These are phyloP conservation scores for Coregonus suidteri DNA, from an alignment of 2,797 vertebrate species.

Conservation along the genomic window DNA sequence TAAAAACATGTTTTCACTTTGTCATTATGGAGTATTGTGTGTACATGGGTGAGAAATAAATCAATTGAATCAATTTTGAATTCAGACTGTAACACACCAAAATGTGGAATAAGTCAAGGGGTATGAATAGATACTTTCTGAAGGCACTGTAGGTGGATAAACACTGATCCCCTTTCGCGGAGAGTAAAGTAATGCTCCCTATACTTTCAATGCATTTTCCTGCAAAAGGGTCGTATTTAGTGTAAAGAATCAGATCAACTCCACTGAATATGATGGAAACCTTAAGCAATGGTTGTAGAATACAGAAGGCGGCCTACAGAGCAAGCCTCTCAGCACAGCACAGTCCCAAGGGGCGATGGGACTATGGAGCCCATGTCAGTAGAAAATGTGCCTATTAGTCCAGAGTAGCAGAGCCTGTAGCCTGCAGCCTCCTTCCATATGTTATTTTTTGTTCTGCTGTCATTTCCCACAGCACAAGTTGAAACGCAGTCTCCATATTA, in stretches of 20 bases:
- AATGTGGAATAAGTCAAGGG: no score
- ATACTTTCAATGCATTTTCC: no score
- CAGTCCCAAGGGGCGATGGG: not conserved
- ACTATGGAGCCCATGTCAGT: not conserved
- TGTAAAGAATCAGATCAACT: not conserved
- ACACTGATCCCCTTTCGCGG: no score
- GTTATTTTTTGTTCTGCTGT: not conserved
- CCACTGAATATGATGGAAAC: not conserved
- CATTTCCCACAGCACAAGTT: conserved; percentile 2
- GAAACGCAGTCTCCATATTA: not conserved
- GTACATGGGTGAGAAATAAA: no score
- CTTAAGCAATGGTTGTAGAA: not conserved
- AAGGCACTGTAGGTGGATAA: no score
- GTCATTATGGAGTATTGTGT: no score
- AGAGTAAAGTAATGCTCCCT: no score
- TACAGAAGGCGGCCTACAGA: not conserved
- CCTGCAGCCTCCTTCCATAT: not conserved
- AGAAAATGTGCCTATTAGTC: not conserved
- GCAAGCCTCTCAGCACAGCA: not conserved
- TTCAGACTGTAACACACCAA: no score
- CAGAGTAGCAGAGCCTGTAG: conserved; percentile 1
- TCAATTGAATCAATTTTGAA: no score
- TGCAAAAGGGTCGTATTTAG: not conserved
- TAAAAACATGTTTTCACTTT: no score
- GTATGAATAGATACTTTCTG: no score